Conservation (phyloP, 2,113 vertebrate genomes). For the Calidris pugnax region DNA sequence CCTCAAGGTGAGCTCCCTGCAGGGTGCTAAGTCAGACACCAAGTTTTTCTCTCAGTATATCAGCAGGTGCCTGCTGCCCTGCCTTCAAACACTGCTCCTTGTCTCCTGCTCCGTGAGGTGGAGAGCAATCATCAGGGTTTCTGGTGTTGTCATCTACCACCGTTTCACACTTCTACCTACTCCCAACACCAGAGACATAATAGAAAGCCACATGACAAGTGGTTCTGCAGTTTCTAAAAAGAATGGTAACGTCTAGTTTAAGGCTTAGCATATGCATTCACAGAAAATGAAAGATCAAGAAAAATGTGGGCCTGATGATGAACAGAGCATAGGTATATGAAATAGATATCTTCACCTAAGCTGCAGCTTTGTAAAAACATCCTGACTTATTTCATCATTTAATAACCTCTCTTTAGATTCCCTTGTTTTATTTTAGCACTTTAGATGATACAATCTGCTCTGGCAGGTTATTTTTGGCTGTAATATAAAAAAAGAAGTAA, state of each 20-base stretch:
- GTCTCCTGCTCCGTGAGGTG: accelerated
- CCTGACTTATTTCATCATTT: neutral
- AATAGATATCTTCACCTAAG: neutral
- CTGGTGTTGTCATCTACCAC: neutral
- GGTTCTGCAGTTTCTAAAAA: neutral
- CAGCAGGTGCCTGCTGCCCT: neutral
- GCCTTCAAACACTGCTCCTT: neutral
- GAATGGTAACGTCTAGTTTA: neutral
- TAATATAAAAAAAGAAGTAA: neutral
- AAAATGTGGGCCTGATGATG: neutral
- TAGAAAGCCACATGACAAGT: neutral
- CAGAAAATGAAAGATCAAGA: neutral
- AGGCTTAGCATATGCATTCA: neutral
- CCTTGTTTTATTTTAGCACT: neutral
- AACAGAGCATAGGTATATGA: neutral
- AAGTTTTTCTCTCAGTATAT: neutral
- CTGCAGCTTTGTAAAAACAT: neutral
- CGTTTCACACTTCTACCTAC: neutral
- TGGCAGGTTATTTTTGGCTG: neutral
- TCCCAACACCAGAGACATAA: neutral
- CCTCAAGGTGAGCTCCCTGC: neutral
- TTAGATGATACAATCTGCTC: neutral
- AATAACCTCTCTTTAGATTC: neutral
- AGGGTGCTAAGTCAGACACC: neutral
- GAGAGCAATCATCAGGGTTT: neutral